phyloP scores from a whole-genome alignment of 92 coral and sea anemone species.

The Heliopora coerulea region DNA sequence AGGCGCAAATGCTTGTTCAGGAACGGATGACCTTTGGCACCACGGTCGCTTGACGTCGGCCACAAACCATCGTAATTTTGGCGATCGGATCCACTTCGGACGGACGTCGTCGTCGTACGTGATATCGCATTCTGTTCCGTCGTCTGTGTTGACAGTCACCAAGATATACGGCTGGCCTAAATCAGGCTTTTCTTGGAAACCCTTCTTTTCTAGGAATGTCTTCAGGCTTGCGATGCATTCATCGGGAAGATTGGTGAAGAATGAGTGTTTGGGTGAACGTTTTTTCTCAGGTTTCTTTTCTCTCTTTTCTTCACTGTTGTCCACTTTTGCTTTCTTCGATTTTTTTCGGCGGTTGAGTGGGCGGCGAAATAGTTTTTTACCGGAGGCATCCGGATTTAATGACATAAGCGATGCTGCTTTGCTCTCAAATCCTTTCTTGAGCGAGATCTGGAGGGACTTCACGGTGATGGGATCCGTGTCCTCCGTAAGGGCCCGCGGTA shows the following conservation, averaged over 20 bases:
- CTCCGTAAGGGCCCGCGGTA: conserved; percentile 89
- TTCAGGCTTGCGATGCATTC: conserved; percentile 21
- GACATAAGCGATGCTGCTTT: conserved; percentile 41
- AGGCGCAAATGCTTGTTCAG: conserved; percentile 39
- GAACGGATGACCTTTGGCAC: conserved; percentile 53
- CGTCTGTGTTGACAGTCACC: conserved; percentile 29
- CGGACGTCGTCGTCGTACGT: conserved; percentile 32
- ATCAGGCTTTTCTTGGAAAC: conserved; percentile 12
- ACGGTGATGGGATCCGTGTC: conserved; percentile 88
- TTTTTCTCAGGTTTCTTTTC: conserved; percentile 25
- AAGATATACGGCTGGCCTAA: conserved; percentile 9
- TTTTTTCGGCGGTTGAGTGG: conserved; percentile 9
- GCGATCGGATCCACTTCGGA: conserved; percentile 53
- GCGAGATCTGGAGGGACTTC: conserved; percentile 59
- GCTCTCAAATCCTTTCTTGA: conserved; percentile 38
- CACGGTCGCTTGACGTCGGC: conserved; percentile 88
- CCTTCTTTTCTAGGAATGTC: conserved; percentile 20
- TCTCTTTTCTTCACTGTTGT: conserved; percentile 1
- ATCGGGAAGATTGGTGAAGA: conserved; percentile 25
- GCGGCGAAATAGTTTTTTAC: conserved; percentile 24
- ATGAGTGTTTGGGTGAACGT: conserved; percentile 33
- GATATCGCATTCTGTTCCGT: conserved; percentile 36
- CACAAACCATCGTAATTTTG: conserved; percentile 87
- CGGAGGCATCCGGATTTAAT: conserved; percentile 19
- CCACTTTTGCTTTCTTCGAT: neutral